Percentiles rank a stretch among this genome's conserved stretches.
phyloP scores from a whole-genome alignment of 2,113 vertebrate genomes.

The Brachypodius melanocephalos region DNA sequence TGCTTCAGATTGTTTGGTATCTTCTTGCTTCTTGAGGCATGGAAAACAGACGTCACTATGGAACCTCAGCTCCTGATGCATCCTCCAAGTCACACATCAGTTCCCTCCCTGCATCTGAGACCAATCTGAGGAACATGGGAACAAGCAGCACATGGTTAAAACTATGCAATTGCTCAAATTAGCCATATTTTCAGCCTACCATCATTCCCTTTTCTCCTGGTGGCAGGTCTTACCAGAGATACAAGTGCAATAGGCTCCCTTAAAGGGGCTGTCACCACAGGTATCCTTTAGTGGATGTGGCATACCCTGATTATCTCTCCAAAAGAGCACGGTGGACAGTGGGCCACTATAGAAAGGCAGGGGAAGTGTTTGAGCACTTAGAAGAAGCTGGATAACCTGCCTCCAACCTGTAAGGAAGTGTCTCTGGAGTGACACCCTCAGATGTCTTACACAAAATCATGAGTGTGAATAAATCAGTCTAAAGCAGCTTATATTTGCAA shows the following conservation, averaged over 20 bases:
- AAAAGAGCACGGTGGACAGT: neutral
- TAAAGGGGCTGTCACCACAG: neutral
- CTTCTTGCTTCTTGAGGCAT: neutral
- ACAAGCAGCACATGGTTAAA: neutral
- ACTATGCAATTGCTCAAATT: neutral
- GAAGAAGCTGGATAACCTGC: neutral
- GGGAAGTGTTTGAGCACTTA: neutral
- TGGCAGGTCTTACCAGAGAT: neutral
- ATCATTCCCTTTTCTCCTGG: neutral
- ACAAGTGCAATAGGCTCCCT: neutral
- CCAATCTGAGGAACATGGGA: neutral
- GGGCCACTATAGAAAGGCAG: neutral
- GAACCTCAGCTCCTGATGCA: neutral
- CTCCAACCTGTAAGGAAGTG: neutral
- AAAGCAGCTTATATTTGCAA: neutral
- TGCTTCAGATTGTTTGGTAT: neutral
- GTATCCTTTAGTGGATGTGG: neutral
- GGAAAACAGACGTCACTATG: neutral
- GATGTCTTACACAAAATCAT: neutral
- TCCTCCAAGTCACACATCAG: fast-evolving
- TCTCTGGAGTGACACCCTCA: neutral
- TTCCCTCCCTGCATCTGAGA: neutral
- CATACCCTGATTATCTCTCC: neutral
- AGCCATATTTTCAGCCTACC: neutral
- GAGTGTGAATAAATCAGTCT: neutral